A percentile compares a stretch with the other conserved stretches of the same genome.
These are phyloP conservation scores for Teleogryllus occipitalis DNA, from an alignment of 1,140 invertebrate species.

Conservation along the genomic window DNA sequence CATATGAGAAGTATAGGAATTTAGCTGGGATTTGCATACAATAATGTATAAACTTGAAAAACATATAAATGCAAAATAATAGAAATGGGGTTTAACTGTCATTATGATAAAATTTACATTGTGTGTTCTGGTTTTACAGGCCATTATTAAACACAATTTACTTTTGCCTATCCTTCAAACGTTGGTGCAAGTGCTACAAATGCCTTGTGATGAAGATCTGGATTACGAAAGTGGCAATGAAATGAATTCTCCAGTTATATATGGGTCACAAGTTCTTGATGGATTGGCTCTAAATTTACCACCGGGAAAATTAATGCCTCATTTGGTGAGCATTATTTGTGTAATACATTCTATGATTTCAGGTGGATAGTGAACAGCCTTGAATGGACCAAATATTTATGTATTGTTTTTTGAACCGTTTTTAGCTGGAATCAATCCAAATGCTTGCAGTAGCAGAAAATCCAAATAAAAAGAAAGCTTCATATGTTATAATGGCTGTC, in stretches of 20 bases:
- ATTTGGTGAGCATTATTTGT: slow-evolving; percentile 43
- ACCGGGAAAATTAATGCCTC: slow-evolving; percentile 65
- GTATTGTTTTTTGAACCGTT: slow-evolving; percentile 23
- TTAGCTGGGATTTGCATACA: no score
- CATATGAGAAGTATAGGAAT: no score
- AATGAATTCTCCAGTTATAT: slow-evolving; percentile 50
- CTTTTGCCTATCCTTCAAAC: slow-evolving; percentile 60
- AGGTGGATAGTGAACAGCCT: slow-evolving; percentile 8
- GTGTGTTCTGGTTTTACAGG: slow-evolving; percentile 33
- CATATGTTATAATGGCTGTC: slow-evolving; percentile 63
- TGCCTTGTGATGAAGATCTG: slow-evolving; percentile 48
- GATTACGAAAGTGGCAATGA: slow-evolving; percentile 51
- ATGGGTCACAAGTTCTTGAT: slow-evolving; percentile 66
- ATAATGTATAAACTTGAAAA: no score
- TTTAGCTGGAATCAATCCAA: slow-evolving; percentile 50
- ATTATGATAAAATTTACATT: no score
- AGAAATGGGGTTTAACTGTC: no score
- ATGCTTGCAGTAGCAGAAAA: slow-evolving; percentile 49
- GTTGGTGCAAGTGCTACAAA: slow-evolving; percentile 59
- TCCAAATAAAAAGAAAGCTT: slow-evolving; percentile 54
- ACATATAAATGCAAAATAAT: no score
- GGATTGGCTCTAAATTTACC: slow-evolving; percentile 66
- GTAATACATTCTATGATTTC: slow-evolving; percentile 20
- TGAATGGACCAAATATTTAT: background rate
- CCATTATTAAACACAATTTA: slow-evolving; percentile 63